Conservation (phyloP, 1,140 invertebrate species). For the Caenorhabditis briggsae region DNA sequence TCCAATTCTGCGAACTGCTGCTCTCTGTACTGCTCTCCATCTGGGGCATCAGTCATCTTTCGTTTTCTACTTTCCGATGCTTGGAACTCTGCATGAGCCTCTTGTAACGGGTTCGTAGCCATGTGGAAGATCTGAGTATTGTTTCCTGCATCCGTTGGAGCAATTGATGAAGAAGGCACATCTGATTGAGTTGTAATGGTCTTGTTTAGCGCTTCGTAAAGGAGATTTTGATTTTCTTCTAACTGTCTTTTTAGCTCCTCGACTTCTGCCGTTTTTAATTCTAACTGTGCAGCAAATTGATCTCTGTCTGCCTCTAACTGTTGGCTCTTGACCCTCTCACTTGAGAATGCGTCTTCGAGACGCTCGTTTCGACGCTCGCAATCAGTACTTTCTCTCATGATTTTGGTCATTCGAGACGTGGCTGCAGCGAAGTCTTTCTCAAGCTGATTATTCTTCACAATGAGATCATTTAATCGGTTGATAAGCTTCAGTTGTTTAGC, state of each 20-base stretch:
- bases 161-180: background rate
- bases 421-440: slow-evolving; percentile 40
- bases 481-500: slow-evolving; percentile 19
- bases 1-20: slow-evolving; percentile 8
- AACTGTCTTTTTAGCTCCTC: background rate
- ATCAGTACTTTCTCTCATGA: slow-evolving; percentile 22
- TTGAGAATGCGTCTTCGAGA: slow-evolving; percentile 49
- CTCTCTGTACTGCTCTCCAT: slow-evolving; percentile 6
- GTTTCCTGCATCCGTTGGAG: slow-evolving; percentile 23
- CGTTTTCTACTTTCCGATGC: slow-evolving; percentile 18
- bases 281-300: background rate
- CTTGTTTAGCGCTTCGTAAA: background rate
- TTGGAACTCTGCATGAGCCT: background rate
- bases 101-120: slow-evolving; percentile 14
- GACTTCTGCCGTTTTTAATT: background rate
- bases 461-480: background rate
- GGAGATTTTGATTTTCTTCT: background rate
- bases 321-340: slow-evolving; percentile 28
- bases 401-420: slow-evolving; percentile 27
- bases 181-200: background rate
- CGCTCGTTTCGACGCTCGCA: slow-evolving; percentile 37
- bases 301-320: slow-evolving; percentile 5
- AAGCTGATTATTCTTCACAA: slow-evolving; percentile 23
- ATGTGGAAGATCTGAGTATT: slow-evolving; percentile 18
- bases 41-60: slow-evolving; percentile 18